Percentiles rank a stretch among this genome's conserved stretches.
Evolutionary conservation across 2,113 vertebrate genomes (phyloP).

Genomic region (Ibidorhyncha struthersii): DNA sequence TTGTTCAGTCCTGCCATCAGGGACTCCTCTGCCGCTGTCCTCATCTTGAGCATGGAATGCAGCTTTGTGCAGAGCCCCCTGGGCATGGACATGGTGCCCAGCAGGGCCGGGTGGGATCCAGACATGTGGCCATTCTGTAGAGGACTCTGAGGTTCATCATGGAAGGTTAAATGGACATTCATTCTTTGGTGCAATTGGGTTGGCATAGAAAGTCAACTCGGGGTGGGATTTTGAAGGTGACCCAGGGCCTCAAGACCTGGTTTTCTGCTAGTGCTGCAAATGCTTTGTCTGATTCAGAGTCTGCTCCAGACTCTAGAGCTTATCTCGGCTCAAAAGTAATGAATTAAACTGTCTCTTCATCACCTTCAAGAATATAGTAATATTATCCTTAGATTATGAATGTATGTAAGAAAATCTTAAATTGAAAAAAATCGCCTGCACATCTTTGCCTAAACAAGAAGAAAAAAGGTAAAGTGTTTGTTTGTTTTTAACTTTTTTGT

Average conservation of each 20-base stretch:
- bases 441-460: not conserved
- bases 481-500: not conserved
- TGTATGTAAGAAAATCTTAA: not conserved
- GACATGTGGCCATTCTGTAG: not conserved
- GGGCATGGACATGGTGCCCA: not conserved
- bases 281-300: not conserved
- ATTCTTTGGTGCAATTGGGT: fast-evolving
- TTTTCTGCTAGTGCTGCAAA: not conserved
- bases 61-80: not conserved
- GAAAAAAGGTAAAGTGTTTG: not conserved
- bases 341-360: not conserved
- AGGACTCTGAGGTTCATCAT: not conserved
- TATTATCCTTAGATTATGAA: not conserved
- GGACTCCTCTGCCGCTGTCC: not conserved
- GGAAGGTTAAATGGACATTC: not conserved
- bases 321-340: not conserved
- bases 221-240: not conserved
- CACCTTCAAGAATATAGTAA: not conserved
- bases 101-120: not conserved
- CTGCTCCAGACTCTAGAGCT: not conserved
- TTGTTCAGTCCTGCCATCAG: not conserved
- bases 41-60: not conserved
- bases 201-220: not conserved
- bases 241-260: not conserved
- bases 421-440: not conserved